Conservation (phyloP, 2,888 invertebrate species). For the Bedellia somnulentella region DNA sequence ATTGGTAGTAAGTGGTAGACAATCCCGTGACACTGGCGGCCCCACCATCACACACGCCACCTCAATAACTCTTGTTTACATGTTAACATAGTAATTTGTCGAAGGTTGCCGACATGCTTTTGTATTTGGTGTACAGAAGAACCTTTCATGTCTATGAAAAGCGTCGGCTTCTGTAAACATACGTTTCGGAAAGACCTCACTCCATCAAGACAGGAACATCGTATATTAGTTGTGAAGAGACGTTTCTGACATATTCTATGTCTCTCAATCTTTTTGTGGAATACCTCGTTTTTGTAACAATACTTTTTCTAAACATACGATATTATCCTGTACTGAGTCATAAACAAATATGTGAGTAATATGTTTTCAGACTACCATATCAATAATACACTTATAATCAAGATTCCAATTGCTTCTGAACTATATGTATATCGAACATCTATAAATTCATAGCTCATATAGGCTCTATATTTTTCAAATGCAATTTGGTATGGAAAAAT, state of each 20-base stretch:
- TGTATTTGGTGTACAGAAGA: slow-evolving; percentile 18
- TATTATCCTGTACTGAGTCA: too few species aligned
- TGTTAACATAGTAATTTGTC: slow-evolving; percentile 45
- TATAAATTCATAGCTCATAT: too few species aligned
- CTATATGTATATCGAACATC: too few species aligned
- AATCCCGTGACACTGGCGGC: too few species aligned
- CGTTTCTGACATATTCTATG: slow-evolving; percentile 2
- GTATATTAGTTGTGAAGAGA: slow-evolving; percentile 3
- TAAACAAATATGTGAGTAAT: not conserved
- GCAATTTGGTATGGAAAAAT: not conserved
- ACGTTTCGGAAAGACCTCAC: slow-evolving; percentile 11
- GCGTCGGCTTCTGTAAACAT: slow-evolving; percentile 35
- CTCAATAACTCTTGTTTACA: too few species aligned
- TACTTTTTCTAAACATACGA: too few species aligned
- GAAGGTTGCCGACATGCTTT: slow-evolving; percentile 35
- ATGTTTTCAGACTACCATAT: not conserved
- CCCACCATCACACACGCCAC: too few species aligned
- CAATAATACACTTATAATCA: too few species aligned
- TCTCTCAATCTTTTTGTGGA: slow-evolving; percentile 3
- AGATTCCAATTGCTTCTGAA: too few species aligned
- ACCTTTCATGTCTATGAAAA: slow-evolving; percentile 38
- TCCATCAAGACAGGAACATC: slow-evolving; percentile 1
- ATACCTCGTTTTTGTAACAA: too few species aligned
- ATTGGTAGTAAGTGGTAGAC: too few species aligned
- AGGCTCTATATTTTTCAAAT: not conserved